Percentiles rank a stretch among this genome's conserved stretches.
Conservation (phyloP, 1,140 invertebrate genomes). For the Zaprionus lachaisei region DNA sequence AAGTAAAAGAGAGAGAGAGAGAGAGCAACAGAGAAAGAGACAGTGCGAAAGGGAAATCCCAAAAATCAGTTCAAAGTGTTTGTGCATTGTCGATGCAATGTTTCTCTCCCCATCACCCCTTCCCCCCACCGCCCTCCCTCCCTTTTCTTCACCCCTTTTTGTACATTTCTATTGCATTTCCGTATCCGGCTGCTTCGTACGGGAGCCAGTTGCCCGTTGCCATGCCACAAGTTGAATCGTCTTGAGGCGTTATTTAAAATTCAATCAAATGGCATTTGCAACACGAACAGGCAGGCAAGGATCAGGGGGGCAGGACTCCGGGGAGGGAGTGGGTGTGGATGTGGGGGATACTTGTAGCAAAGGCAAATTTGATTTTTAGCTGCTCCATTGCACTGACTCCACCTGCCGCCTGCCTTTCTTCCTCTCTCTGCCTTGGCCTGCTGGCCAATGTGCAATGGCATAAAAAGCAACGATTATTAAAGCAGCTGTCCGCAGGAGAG, state of each 20-base stretch:
- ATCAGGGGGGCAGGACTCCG: too few species aligned
- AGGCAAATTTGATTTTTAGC: slow-evolving; percentile 51
- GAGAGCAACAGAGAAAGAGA: background rate
- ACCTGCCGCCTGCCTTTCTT: too few species aligned
- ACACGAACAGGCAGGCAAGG: background rate
- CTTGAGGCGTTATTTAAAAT: slow-evolving; percentile 60
- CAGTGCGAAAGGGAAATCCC: background rate
- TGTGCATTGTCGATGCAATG: slow-evolving; percentile 19
- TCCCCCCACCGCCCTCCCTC: too few species aligned
- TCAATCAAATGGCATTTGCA: slow-evolving; percentile 62
- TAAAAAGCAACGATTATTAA: slow-evolving; percentile 73
- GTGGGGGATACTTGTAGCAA: slow-evolving; percentile 3
- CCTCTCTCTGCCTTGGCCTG: background rate
- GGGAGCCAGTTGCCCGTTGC: background rate
- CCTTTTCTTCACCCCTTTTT: background rate
- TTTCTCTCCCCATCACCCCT: background rate
- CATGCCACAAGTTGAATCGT: slow-evolving; percentile 21
- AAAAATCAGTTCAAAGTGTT: slow-evolving; percentile 30
- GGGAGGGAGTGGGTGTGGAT: background rate
- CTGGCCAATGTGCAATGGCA: slow-evolving; percentile 41
- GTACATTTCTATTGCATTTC: slow-evolving; percentile 25
- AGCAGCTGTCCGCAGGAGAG: slow-evolving; percentile 22
- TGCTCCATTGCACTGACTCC: slow-evolving; percentile 30
- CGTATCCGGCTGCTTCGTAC: slow-evolving; percentile 21
- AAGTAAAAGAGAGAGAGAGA: background rate